Percentiles rank a stretch among this genome's conserved stretches.
Conservation (phyloP, 2,797 vertebrate genomes). For the Carduelis carduelis region DNA sequence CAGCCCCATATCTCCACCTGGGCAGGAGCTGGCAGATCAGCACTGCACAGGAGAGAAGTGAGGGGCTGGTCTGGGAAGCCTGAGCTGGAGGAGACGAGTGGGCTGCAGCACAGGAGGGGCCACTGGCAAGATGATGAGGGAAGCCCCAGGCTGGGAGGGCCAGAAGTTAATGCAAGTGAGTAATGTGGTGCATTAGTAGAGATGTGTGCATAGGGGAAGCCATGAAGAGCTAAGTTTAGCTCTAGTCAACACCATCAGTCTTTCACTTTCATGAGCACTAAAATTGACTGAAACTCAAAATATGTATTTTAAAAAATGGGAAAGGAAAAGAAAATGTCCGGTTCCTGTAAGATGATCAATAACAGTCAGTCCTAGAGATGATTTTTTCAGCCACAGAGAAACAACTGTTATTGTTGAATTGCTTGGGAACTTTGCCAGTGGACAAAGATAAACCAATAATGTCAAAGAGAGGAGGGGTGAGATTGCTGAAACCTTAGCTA, state of each 20-base stretch:
- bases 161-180: background rate
- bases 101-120: background rate
- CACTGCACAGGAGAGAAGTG: background rate
- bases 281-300: conserved; percentile 60
- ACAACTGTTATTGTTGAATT: conserved; percentile 69
- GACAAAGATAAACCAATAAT: conserved; percentile 71
- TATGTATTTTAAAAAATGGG: conserved; percentile 52
- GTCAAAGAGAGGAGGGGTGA: conserved; percentile 47
- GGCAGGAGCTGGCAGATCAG: background rate
- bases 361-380: conserved; percentile 56
- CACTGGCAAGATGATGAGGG: background rate
- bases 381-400: conserved; percentile 65
- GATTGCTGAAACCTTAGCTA: conserved; percentile 54
- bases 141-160: background rate
- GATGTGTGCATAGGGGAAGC: background rate
- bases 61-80: background rate
- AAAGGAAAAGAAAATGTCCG: conserved; percentile 58
- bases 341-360: conserved; percentile 63
- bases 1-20: background rate
- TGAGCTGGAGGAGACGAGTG: accelerated
- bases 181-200: background rate
- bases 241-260: conserved; percentile 12
- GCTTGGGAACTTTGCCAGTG: conserved; percentile 66
- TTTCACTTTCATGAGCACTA: conserved; percentile 47
- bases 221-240: conserved; percentile 1